Conservation (phyloP, 2,797 vertebrate genomes). For the Brotula barbata region DNA sequence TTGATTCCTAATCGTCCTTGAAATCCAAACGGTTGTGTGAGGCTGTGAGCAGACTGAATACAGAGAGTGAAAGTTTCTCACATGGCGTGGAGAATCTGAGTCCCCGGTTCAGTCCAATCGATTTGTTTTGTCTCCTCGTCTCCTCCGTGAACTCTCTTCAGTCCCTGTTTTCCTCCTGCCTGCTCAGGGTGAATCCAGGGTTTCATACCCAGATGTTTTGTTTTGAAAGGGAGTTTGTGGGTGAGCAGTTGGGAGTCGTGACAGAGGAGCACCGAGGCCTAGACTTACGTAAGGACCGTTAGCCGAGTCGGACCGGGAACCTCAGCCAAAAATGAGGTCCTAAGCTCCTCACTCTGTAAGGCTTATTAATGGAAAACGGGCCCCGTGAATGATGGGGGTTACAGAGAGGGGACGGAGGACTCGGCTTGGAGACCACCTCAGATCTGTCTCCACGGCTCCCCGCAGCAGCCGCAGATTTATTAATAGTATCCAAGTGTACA, state of each 20-base stretch:
- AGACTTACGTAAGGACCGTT: slow-evolving; percentile 63
- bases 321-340: slow-evolving; percentile 33
- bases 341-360: slow-evolving; percentile 19
- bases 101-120: no score
- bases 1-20: no score
- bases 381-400: slow-evolving; percentile 36
- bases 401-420: slow-evolving; percentile 23
- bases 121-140: not conserved
- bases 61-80: no score
- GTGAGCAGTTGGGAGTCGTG: slow-evolving; percentile 18
- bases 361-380: slow-evolving; percentile 54
- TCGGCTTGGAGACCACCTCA: not conserved
- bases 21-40: no score
- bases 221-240: slow-evolving; percentile 23
- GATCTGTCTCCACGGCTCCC: slow-evolving; percentile 31
- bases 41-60: no score
- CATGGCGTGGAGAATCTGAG: no score
- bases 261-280: slow-evolving; percentile 5
- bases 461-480: slow-evolving; percentile 37
- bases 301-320: slow-evolving; percentile 23
- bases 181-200: slow-evolving; percentile 31
- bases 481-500: slow-evolving; percentile 41
- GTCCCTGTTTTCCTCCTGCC: slow-evolving; percentile 24
- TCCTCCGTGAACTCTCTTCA: not conserved
- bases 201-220: slow-evolving; percentile 61